Evolutionary conservation across 2,797 vertebrate genomes (phyloP).

Genomic region (Rhincodon typus): DNA sequence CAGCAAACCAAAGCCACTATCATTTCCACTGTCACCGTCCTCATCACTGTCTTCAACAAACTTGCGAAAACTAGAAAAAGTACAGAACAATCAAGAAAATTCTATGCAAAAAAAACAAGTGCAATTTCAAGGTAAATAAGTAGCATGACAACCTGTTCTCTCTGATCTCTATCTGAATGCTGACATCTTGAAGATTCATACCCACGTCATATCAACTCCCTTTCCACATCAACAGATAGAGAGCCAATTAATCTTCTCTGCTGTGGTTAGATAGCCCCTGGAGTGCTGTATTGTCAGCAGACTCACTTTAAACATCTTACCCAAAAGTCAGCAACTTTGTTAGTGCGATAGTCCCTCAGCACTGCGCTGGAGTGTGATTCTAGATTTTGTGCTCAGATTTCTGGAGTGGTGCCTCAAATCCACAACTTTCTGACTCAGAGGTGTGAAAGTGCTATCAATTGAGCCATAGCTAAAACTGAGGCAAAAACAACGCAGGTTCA

Average conservation of each 20-base stretch:
- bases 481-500: not conserved
- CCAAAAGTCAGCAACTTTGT: not conserved
- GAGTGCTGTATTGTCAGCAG: no score
- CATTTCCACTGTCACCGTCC: not conserved
- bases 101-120: not conserved
- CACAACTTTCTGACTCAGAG: no score
- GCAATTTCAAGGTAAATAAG: no score
- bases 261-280: not conserved
- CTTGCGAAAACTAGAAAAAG: slow-evolving; percentile 20
- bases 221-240: not conserved
- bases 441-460: no score
- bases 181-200: not conserved
- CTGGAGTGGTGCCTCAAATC: no score
- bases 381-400: no score
- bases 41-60: slow-evolving; percentile 24
- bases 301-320: not conserved
- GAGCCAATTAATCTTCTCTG: not conserved
- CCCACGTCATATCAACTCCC: not conserved
- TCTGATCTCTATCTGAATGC: not conserved
- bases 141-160: not conserved
- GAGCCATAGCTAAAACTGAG: no score
- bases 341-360: not conserved
- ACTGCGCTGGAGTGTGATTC: not conserved
- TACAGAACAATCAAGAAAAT: not conserved
- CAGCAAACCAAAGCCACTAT: not conserved